Conservation (phyloP, 2,888 invertebrate species). For the Dynastes hyllus region DNA sequence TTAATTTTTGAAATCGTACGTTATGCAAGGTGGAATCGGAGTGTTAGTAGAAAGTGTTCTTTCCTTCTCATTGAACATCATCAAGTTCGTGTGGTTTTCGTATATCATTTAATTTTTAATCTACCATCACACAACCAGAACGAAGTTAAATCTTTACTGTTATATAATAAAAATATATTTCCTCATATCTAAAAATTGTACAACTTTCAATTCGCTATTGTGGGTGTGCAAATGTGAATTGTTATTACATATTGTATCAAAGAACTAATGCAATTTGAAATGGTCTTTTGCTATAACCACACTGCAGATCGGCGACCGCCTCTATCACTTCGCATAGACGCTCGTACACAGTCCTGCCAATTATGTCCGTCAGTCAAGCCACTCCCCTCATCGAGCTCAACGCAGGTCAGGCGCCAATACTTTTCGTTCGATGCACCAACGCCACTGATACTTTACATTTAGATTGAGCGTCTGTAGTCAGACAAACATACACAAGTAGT, state of each 20-base stretch:
- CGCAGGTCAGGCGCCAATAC: too few species aligned
- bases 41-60: slow-evolving; percentile 3
- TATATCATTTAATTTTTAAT: background rate
- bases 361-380: too few species aligned
- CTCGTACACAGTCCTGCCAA: too few species aligned
- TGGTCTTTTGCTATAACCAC: slow-evolving; percentile 18
- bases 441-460: too few species aligned
- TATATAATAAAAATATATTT: slow-evolving; percentile 44
- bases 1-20: slow-evolving; percentile 7
- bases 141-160: slow-evolving; percentile 11
- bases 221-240: slow-evolving; percentile 13
- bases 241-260: background rate
- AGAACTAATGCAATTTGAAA: slow-evolving; percentile 28
- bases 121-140: slow-evolving; percentile 19
- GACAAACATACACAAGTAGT: too few species aligned
- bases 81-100: background rate
- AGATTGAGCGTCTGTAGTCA: too few species aligned
- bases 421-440: too few species aligned
- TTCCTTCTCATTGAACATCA: background rate
- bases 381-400: too few species aligned
- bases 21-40: background rate
- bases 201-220: slow-evolving; percentile 14
- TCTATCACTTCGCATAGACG: too few species aligned
- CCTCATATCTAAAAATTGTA: slow-evolving; percentile 12
- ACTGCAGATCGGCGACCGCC: too few species aligned